These are phyloP conservation scores for Drosophila bocki DNA, from an alignment of 1,140 invertebrate species.

Conservation along the genomic window DNA sequence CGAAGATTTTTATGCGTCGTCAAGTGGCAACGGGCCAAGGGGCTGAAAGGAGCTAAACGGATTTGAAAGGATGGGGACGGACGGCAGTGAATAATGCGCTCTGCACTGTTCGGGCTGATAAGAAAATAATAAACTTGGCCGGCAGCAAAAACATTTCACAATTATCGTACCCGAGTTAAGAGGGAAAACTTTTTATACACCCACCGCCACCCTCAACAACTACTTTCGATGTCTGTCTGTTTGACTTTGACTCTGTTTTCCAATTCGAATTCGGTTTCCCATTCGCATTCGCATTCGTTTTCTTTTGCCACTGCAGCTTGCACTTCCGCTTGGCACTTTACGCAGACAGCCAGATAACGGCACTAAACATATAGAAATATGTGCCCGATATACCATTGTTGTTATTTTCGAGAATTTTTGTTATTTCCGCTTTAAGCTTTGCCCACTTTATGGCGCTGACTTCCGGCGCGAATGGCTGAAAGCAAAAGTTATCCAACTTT, in stretches of 20 bases:
- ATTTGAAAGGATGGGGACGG: neutral
- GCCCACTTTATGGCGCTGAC: constrained; percentile 63
- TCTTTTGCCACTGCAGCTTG: constrained; percentile 52
- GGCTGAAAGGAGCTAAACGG: neutral
- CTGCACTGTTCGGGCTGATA: constrained; percentile 54
- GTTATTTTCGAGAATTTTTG: constrained; percentile 64
- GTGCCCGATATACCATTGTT: constrained; percentile 50
- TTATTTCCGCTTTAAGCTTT: constrained; percentile 73
- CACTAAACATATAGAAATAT: constrained; percentile 46
- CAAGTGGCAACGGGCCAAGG: constrained; percentile 50
- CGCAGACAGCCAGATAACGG: constrained; percentile 36
- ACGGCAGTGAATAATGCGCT: constrained; percentile 26
- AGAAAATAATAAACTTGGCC: constrained; percentile 75
- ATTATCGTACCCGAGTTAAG: constrained; percentile 53
- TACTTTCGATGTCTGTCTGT: constrained; percentile 46
- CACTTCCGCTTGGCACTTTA: constrained; percentile 60
- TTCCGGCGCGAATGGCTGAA: constrained; percentile 57
- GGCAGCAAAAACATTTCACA: constrained; percentile 68
- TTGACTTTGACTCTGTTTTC: constrained; percentile 54
- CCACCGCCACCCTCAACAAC: constrained; percentile 7
- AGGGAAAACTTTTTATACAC: constrained; percentile 41
- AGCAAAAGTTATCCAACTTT: constrained; percentile 58
- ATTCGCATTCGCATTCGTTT: constrained; percentile 13
- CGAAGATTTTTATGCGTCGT: constrained; percentile 73
- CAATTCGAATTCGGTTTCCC: constrained; percentile 18